Base-by-base conservation (phyloP, 2,797 vertebrate genomes). In the Alexandromys oeconomus region DNA sequence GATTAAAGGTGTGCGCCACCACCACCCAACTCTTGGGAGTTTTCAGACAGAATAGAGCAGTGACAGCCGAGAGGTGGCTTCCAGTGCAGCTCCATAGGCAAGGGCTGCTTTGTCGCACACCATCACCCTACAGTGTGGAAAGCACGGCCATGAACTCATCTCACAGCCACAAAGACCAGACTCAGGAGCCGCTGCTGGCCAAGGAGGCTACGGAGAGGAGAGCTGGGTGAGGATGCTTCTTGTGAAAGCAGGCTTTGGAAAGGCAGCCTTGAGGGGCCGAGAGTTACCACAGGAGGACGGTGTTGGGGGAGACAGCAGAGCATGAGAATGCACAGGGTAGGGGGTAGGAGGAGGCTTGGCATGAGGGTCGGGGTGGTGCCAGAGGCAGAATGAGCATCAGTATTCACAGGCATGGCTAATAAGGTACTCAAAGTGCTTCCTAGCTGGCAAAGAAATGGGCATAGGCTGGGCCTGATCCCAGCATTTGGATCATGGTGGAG, bases 151-250 rank as follows among this genome's bases (percentile, higher is more conserved):
- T 19, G 11, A 69, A 88, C 67, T 48, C 81, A 59, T 85, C 81
- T 92, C 34, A 92, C 57, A 86, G 88, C 69, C 34, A 34, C 87
- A 84, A 91, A 95, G 51, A 86, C 63, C 43, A 57, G 67, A 43
- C 69, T 57, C 54, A 79, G 84, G 27, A 63, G 73, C 74, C 61
- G 61, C 31, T 46, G 57, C 43, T 79, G 57, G 54, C 29, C 31
- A 23, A 29, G 31, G 82, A 77, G 2, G 2, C 67, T 25, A 71
- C 21, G 17, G 23, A 73, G 61, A 54, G 77, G 78, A 78, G 51
- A 43, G 51, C 65, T 34, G 65, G 25, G 4, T 65, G 11, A 67
- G 63, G 4, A 27, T 65, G 29, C 23, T 43, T 43, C 67, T 29
- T 51, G 73, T 77, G 57, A 73, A 54, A 48, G 19, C 40, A 15